phyloP scores from a whole-genome alignment of 2,797 vertebrate genomes.

The Cephalopachus bancanus region DNA sequence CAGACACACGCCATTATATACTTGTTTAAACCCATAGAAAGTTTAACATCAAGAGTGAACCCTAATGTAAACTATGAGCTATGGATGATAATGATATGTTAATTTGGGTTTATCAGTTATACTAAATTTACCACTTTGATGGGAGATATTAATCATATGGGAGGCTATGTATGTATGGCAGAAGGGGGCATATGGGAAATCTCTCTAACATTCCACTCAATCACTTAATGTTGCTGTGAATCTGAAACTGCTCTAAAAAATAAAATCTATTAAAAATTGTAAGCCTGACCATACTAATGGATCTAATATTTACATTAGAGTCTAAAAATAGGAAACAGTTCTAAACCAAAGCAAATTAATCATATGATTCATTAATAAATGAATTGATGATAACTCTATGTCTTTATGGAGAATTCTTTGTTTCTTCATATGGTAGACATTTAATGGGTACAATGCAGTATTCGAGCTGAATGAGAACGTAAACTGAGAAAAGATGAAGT shows the following conservation, averaged over 20 bases:
- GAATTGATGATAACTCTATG: background rate
- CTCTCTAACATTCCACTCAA: background rate
- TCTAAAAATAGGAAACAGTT: background rate
- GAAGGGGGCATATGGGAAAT: background rate
- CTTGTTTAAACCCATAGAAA: background rate
- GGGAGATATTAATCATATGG: background rate
- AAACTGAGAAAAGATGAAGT: background rate
- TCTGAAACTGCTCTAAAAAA: background rate
- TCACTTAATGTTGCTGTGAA: background rate
- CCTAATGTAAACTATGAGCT: background rate
- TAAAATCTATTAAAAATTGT: conserved; percentile 39
- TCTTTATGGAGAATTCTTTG: background rate
- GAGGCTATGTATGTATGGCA: background rate
- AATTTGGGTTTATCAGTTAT: background rate
- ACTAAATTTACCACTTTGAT: background rate
- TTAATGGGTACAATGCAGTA: background rate
- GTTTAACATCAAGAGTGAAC: background rate
- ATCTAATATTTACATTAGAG: background rate
- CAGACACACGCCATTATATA: background rate
- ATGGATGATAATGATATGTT: background rate
- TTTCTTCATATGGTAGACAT: background rate
- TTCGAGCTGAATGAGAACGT: background rate
- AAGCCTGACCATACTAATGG: conserved; percentile 28
- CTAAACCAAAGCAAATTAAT: background rate
- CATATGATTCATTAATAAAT: background rate